Evolutionary conservation across 2,113 vertebrate species (phyloP).

Genomic region (Melanotaenia duboulayi): DNA sequence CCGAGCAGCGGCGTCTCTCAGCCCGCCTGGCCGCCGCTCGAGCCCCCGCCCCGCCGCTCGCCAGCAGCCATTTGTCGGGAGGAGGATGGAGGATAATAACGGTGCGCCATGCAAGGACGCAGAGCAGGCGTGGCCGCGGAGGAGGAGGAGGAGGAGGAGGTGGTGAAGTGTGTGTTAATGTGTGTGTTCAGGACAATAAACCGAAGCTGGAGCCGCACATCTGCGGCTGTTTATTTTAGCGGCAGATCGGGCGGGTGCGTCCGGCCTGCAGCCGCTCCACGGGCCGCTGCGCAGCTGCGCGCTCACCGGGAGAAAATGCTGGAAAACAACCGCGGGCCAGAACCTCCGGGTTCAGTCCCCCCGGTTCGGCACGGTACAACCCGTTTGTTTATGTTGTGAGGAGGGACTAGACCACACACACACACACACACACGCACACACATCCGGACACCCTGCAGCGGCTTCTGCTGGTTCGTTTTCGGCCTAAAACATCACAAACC

Average conservation of each 20-base stretch:
- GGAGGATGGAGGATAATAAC: slow-evolving; percentile 68
- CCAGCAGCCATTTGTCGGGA: slow-evolving; percentile 30
- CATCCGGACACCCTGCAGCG: too few relatives aligned
- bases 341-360: too few relatives aligned
- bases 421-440: too few relatives aligned
- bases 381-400: too few relatives aligned
- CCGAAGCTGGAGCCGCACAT: not conserved
- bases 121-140: slow-evolving; percentile 65
- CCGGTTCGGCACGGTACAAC: too few relatives aligned
- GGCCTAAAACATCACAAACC: too few relatives aligned
- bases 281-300: slow-evolving; percentile 1
- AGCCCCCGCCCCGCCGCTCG: not conserved
- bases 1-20: not conserved
- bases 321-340: slow-evolving; percentile 2
- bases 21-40: slow-evolving; percentile 17
- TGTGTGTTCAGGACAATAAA: slow-evolving; percentile 39
- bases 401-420: too few relatives aligned
- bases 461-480: too few relatives aligned
- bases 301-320: slow-evolving; percentile 8
- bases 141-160: slow-evolving; percentile 22
- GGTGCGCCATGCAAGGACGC: slow-evolving; percentile 57
- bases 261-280: slow-evolving; percentile 8
- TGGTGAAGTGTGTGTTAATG: not conserved
- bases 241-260: not conserved
- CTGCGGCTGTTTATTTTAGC: slow-evolving; percentile 1